A percentile compares a stretch with the other conserved stretches of the same genome.
phyloP scores from a whole-genome alignment of 2,113 vertebrate genomes.

The Aptenodytes patagonicus region DNA sequence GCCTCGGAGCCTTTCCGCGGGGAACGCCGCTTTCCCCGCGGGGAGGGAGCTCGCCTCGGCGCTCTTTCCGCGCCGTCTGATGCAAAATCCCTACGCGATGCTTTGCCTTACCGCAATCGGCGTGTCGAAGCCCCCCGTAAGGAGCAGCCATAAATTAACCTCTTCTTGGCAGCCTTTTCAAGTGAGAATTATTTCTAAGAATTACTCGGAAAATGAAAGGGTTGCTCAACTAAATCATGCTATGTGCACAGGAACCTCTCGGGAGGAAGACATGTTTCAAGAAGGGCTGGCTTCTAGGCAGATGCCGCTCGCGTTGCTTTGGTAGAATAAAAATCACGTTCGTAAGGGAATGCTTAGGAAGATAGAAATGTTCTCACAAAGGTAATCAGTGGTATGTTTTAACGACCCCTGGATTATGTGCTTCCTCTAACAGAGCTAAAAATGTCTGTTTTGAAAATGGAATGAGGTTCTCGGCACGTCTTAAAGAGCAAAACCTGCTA shows the following conservation, averaged over 20 bases:
- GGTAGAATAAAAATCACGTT: background rate
- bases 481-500: background rate
- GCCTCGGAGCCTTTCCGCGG: background rate
- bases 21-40: background rate
- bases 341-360: background rate
- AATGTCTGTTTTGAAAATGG: constrained; percentile 10
- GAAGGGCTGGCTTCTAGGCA: background rate
- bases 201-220: background rate
- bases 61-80: background rate
- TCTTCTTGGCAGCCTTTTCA: background rate
- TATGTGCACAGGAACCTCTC: background rate
- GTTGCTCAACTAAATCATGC: background rate
- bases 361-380: background rate
- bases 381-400: background rate
- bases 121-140: background rate
- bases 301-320: rapidly evolving
- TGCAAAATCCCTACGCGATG: background rate
- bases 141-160: background rate
- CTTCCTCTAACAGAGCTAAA: background rate
- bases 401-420: background rate
- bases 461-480: background rate
- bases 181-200: background rate
- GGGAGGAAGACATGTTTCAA: constrained; percentile 61
- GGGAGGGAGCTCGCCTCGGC: background rate
- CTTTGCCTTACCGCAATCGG: background rate